Conservation (phyloP, 2,113 vertebrate genomes). For the Alethe castanea region DNA sequence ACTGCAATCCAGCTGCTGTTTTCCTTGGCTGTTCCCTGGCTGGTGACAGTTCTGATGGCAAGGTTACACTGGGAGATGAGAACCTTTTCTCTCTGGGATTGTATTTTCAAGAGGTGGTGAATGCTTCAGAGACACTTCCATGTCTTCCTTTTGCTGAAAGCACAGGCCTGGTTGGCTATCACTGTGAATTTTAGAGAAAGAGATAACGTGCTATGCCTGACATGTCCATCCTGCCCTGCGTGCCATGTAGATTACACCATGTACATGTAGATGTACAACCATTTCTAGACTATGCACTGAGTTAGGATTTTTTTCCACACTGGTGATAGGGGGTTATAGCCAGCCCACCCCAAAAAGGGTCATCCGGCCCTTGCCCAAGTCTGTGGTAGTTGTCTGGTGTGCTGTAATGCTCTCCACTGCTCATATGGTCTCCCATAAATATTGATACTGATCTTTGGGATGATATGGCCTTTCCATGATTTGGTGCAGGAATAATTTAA, state of each 20-base stretch:
- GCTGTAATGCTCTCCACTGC: background rate
- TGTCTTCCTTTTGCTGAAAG: background rate
- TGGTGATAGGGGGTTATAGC: background rate
- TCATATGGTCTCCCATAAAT: background rate
- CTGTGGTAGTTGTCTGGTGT: background rate
- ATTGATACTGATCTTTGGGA: background rate
- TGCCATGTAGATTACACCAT: too few relatives aligned
- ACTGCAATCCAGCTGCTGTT: background rate
- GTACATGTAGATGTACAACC: too few relatives aligned
- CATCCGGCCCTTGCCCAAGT: background rate
- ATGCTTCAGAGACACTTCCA: background rate
- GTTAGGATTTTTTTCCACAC: background rate
- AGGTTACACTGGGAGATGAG: background rate
- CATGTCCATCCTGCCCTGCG: background rate
- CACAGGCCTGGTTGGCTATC: background rate
- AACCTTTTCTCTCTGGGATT: background rate
- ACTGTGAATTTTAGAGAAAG: background rate
- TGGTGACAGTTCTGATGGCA: background rate
- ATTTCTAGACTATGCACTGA: fast-evolving
- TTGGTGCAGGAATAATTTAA: background rate
- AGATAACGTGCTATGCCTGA: background rate
- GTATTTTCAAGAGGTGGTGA: background rate
- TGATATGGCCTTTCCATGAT: background rate
- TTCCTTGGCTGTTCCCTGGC: background rate
- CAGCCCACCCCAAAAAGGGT: background rate